phyloP scores from a whole-genome alignment of 2,888 invertebrate genomes.

The Imbricaverruca yamaguchii region DNA sequence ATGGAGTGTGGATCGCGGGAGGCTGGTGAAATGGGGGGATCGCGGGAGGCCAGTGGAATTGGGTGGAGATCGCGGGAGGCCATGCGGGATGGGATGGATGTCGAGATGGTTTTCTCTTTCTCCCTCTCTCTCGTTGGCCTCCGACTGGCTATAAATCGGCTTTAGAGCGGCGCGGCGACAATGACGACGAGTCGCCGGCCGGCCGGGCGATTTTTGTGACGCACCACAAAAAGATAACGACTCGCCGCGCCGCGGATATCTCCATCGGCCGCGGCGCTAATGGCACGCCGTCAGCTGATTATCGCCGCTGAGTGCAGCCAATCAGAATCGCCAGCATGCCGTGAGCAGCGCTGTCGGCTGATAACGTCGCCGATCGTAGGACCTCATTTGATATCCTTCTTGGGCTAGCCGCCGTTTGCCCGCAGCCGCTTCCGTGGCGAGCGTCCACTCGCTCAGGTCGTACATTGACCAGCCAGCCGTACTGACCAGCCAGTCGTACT shows the following conservation, averaged over 20 bases:
- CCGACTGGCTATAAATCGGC: neutral
- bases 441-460: too few relatives aligned
- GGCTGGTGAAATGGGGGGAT: too few relatives aligned
- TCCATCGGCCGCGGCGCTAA: conserved; percentile 5
- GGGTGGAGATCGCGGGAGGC: too few relatives aligned
- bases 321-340: neutral
- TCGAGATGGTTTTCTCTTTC: too few relatives aligned
- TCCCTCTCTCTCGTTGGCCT: neutral
- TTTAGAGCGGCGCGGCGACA: neutral
- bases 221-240: conserved; percentile 9
- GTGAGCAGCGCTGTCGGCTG: neutral
- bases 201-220: conserved; percentile 16
- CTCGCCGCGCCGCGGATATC: neutral
- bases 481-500: too few relatives aligned
- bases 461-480: too few relatives aligned
- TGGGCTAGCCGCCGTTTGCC: too few relatives aligned
- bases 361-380: neutral
- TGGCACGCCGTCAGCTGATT: neutral
- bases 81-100: too few relatives aligned
- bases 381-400: neutral
- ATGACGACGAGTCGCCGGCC: neutral
- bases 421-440: too few relatives aligned
- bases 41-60: too few relatives aligned
- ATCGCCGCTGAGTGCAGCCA: neutral
- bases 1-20: too few relatives aligned